Base-by-base conservation (phyloP, 2,888 invertebrate species). In the Sycophila texana region DNA sequence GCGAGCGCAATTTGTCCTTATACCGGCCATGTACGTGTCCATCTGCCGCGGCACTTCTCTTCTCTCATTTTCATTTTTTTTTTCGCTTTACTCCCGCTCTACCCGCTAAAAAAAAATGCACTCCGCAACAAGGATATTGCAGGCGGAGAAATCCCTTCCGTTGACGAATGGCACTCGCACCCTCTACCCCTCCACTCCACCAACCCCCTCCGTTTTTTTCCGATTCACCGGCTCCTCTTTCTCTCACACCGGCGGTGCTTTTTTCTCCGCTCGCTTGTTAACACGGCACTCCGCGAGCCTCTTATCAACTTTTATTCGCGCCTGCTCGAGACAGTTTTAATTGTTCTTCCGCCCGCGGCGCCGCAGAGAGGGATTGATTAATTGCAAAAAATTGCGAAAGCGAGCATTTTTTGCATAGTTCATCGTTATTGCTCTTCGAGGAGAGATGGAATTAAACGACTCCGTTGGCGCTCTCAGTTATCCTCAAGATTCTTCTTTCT, bases 1-100 rank as follows among this genome's bases (percentile, higher is more conserved):
- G 26, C 75, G 53, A 72, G 53, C 39, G 55, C 68, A 76, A 76
- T 70, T 76, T 70, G 61, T 63, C 53, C 55, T 76, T 70, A 70
- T 39, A 12, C n/a, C 58, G 18, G 39, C 39, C 39, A 10, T 10
- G 39, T 39, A 39, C 39, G 39, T 39, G 39, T 39, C 39, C 39
- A 39, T 39, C 39, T 7, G 39, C 39, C 10, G 39, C 39, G 39
- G 39, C 10, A 1, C 39, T 26, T 26, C 1, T 30, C 7, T 30
- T 12, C 2, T 67, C 39, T 39, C 39, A 39, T 39, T 39, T 39
- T 39, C 39, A 39, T 39, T 39, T 39, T 39, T 39, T 39, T 67
- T 51, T 22, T 39, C 47, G 16, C n/a, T 20, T 58, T 66, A 49
- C 57, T 57, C 20, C 10, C 14, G 5, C 10, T 47, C 30, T 12